phyloP scores from a whole-genome alignment of 2,113 vertebrate species.

The Lichenostomus cassidix region DNA sequence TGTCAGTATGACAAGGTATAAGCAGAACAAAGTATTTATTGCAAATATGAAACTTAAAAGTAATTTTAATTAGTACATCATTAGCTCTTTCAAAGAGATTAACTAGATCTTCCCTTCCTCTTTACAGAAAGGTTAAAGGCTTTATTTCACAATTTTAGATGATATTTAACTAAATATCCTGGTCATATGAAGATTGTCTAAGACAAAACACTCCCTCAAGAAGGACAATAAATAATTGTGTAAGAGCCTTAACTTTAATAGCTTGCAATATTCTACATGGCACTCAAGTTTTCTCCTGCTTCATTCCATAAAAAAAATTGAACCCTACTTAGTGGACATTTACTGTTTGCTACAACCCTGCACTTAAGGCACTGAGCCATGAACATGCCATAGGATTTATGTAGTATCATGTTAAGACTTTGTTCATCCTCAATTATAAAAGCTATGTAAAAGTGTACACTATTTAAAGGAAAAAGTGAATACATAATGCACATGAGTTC shows the following conservation, averaged over 20 bases:
- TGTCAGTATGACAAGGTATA: conserved; percentile 16
- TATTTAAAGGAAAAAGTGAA: background rate
- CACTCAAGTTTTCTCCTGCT: background rate
- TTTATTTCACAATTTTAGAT: conserved; percentile 13
- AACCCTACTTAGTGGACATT: background rate
- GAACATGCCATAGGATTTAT: background rate
- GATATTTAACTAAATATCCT: background rate
- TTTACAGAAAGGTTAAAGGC: background rate
- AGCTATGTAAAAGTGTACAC: background rate
- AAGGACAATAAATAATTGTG: background rate
- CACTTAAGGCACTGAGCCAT: background rate
- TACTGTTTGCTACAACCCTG: background rate
- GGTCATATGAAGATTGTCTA: background rate
- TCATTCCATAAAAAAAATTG: conserved; percentile 10
- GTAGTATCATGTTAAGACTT: background rate
- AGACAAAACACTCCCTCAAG: background rate
- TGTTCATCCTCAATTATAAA: background rate
- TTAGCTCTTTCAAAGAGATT: background rate
- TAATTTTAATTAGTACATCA: background rate
- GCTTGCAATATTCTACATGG: background rate
- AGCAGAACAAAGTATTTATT: background rate
- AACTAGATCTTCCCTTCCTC: background rate
- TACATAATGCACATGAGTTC: background rate
- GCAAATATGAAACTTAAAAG: background rate
- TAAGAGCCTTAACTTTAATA: conserved; percentile 8